Evolutionary conservation across 2,888 invertebrate species (phyloP).

Genomic region (Priocnemis perturbator): DNA sequence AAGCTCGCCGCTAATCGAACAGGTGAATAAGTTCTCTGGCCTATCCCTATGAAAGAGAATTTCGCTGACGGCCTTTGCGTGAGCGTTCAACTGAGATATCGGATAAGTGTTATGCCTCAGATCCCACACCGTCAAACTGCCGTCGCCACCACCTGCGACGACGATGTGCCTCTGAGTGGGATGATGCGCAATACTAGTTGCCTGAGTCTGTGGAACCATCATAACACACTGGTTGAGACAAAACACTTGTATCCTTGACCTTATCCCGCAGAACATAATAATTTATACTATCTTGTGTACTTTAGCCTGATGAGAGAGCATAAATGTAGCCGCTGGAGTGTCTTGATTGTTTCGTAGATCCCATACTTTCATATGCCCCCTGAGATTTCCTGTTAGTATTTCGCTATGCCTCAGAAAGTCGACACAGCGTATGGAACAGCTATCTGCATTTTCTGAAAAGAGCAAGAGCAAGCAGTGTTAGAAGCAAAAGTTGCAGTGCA

Average conservation of each 20-base stretch:
- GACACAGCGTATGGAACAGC: slow-evolving; percentile 86
- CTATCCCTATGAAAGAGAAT: slow-evolving; percentile 91
- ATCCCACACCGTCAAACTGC: slow-evolving; percentile 93
- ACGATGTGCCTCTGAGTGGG: slow-evolving; percentile 92
- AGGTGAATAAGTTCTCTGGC: slow-evolving; percentile 89
- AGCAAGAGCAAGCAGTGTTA: slow-evolving; percentile 35
- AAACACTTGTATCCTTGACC: neutral
- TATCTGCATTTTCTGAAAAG: slow-evolving; percentile 83
- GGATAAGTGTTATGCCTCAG: slow-evolving; percentile 89
- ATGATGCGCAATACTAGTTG: slow-evolving; percentile 87
- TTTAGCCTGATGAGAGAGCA: slow-evolving; percentile 82
- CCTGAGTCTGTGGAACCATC: slow-evolving; percentile 78
- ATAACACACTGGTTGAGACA: neutral
- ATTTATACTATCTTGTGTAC: slow-evolving; percentile 44
- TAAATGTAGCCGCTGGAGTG: slow-evolving; percentile 83
- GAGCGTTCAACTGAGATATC: slow-evolving; percentile 87
- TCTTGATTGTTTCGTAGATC: slow-evolving; percentile 83
- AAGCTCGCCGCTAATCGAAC: slow-evolving; percentile 88
- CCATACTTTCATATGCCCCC: slow-evolving; percentile 94
- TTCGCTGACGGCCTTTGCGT: slow-evolving; percentile 86
- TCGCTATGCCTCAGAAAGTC: slow-evolving; percentile 85
- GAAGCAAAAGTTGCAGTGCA: neutral
- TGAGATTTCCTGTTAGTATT: slow-evolving; percentile 89
- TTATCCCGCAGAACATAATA: neutral
- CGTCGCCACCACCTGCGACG: slow-evolving; percentile 91